Percentiles rank a stretch among this genome's conserved stretches.
phyloP scores from a whole-genome alignment of 2,797 vertebrate species.

The Coreius guichenoti region DNA sequence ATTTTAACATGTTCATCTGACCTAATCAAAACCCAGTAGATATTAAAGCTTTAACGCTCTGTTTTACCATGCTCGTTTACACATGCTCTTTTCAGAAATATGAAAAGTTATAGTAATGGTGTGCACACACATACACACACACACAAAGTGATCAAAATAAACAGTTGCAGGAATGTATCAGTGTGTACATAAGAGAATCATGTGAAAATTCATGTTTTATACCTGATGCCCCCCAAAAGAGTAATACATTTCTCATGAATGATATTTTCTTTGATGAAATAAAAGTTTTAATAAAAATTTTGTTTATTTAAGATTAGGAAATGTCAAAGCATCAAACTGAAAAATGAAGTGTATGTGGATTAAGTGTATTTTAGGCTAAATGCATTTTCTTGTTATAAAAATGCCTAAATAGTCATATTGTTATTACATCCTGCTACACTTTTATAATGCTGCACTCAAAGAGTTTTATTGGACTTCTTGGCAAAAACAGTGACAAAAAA shows the following conservation, averaged over 20 bases:
- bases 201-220: not conserved
- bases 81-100: not conserved
- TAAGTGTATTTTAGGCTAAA: not conserved
- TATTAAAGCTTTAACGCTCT: not conserved
- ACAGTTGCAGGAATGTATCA: not conserved
- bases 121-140: not conserved
- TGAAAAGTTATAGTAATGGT: not conserved
- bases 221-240: not conserved
- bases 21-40: not conserved
- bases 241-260: not conserved
- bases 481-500: conserved; percentile 9
- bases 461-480: not conserved
- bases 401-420: not conserved
- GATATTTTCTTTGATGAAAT: not conserved
- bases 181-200: not conserved
- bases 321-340: not conserved
- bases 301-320: not conserved
- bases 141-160: not conserved
- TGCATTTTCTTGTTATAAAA: not conserved
- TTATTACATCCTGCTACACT: not conserved
- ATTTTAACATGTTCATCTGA: not conserved
- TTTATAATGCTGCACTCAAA: not conserved
- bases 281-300: not conserved
- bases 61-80: not conserved
- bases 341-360: not conserved